Evolutionary conservation across 2,888 invertebrate genomes (phyloP).

Genomic region (Drosophila mayaguana): DNA sequence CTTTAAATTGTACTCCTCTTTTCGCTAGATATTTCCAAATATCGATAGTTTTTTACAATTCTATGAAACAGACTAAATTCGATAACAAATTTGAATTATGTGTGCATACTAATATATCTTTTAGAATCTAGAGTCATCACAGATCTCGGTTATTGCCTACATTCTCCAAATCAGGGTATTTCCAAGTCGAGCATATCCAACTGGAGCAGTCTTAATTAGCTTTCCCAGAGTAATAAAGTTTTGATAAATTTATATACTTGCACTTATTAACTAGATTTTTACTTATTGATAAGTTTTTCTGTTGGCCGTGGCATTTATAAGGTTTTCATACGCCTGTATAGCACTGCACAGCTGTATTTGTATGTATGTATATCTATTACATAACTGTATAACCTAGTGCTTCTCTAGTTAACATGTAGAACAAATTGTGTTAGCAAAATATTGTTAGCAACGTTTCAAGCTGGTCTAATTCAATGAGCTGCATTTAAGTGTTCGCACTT

Average conservation of each 20-base stretch:
- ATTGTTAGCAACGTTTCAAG: slow-evolving; percentile 16
- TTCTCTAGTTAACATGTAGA: slow-evolving; percentile 1
- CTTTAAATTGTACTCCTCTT: neutral
- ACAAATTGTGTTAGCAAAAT: neutral
- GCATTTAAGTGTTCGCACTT: slow-evolving; percentile 40
- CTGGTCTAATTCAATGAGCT: slow-evolving; percentile 22
- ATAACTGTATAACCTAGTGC: neutral
- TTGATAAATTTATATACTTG: neutral
- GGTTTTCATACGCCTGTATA: neutral
- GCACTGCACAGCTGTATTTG: neutral
- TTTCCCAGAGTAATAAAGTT: neutral
- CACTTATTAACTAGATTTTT: neutral
- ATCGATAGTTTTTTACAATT: neutral
- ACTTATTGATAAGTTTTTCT: neutral
- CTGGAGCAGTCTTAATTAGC: neutral
- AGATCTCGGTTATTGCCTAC: neutral
- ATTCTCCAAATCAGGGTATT: neutral
- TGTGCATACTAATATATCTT: neutral
- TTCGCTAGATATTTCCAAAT: neutral
- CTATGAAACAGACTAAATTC: neutral
- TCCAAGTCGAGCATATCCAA: neutral
- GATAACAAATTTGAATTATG: neutral
- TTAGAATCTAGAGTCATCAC: neutral
- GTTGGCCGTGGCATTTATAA: neutral
- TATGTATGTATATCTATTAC: neutral